phyloP scores from a whole-genome alignment of 2,797 vertebrate genomes.

The Ptychadena robeensis region DNA sequence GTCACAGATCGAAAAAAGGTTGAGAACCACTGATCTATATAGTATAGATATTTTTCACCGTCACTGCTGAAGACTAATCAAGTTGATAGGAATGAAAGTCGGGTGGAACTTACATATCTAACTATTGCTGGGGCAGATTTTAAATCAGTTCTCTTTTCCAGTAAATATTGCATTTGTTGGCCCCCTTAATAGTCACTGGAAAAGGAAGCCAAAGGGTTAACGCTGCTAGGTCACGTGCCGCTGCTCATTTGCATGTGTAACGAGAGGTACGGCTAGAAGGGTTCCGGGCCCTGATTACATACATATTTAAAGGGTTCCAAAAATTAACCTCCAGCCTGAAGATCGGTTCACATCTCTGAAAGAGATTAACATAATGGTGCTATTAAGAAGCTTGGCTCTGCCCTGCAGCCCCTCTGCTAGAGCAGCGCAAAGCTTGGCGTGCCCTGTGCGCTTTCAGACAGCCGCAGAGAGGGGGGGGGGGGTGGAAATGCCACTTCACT shows the following conservation, averaged over 20 bases:
- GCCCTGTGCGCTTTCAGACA: slow-evolving; percentile 27
- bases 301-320: slow-evolving; percentile 63
- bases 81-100: not conserved
- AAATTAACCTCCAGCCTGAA: slow-evolving; percentile 63
- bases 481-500: slow-evolving; percentile 31
- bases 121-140: not conserved
- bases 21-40: too few species aligned
- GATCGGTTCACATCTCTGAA: slow-evolving; percentile 51
- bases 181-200: too few species aligned
- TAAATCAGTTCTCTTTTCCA: too few species aligned
- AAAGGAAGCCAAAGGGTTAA: slow-evolving; percentile 43
- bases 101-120: not conserved
- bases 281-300: slow-evolving; percentile 62
- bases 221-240: slow-evolving; percentile 38
- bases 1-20: too few species aligned
- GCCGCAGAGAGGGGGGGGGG: slow-evolving; percentile 5
- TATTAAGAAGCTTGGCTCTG: slow-evolving; percentile 57
- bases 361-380: slow-evolving; percentile 61
- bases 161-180: too few species aligned
- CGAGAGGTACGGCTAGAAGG: slow-evolving; percentile 59
- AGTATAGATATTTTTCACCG: too few species aligned
- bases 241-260: slow-evolving; percentile 59
- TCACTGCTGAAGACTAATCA: not conserved
- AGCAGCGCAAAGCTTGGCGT: not conserved
- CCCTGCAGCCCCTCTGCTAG: slow-evolving; percentile 42